Percentiles rank a stretch among this genome's conserved stretches.
phyloP scores from a whole-genome alignment of 2,888 invertebrate genomes.

The Drosophila greeni region DNA sequence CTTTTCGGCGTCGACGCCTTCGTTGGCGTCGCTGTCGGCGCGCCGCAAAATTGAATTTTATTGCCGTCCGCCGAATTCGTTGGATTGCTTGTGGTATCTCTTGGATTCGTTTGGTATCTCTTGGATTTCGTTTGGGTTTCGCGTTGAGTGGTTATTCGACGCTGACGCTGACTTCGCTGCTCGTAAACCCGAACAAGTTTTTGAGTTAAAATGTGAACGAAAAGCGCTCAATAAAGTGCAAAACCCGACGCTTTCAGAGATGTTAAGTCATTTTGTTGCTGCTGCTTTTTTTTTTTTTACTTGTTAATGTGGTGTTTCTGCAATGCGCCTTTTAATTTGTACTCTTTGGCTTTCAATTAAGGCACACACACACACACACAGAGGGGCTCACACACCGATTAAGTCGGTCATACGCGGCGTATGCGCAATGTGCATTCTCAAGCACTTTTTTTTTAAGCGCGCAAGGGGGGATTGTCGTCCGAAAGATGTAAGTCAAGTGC shows the following conservation, averaged over 20 bases:
- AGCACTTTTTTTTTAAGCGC: conserved; percentile 8
- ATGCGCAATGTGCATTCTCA: conserved; percentile 40
- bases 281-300: conserved; percentile 7
- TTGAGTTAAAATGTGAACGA: conserved; percentile 35
- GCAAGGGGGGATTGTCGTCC: background rate
- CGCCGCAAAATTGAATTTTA: conserved; percentile 59
- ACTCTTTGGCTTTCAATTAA: conserved; percentile 63
- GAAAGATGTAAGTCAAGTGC: background rate
- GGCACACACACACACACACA: conserved; percentile 19
- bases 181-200: conserved; percentile 53
- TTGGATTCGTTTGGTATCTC: too few relatives aligned
- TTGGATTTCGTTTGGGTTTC: too few relatives aligned
- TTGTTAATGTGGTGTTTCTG: conserved; percentile 46
- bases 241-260: conserved; percentile 33
- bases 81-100: background rate
- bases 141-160: too few relatives aligned
- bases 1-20: conserved; percentile 37
- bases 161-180: background rate
- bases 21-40: conserved; percentile 15
- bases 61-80: conserved; percentile 35
- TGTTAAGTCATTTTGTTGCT: conserved; percentile 42
- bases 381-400: conserved; percentile 5
- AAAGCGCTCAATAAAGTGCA: conserved; percentile 67
- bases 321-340: conserved; percentile 64
- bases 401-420: conserved; percentile 33